These are phyloP conservation scores for Anser brachyrhynchus DNA, from an alignment of 2,113 vertebrate species.

Conservation along the genomic window DNA sequence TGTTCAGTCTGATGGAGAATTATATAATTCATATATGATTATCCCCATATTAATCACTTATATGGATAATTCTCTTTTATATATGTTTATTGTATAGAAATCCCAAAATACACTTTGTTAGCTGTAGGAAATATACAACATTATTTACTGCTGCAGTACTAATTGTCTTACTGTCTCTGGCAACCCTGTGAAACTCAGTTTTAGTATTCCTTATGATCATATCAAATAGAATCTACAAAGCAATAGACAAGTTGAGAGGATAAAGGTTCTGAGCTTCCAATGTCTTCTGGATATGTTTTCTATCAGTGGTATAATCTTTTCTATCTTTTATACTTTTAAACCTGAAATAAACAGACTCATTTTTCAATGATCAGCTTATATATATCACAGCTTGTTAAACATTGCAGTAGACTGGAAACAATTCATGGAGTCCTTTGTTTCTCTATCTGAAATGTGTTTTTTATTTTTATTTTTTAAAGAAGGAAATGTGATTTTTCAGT, in stretches of 20 bases:
- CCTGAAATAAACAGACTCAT: slow-evolving; percentile 60
- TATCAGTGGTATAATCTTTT: not conserved
- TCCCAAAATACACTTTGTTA: not conserved
- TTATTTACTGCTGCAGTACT: not conserved
- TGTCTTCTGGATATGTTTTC: not conserved
- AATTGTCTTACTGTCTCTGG: not conserved
- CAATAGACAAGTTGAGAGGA: not conserved
- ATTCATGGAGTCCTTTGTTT: too few relatives aligned
- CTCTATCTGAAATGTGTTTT: not conserved
- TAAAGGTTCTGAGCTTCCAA: not conserved
- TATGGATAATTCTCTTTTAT: not conserved
- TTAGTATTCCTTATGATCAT: not conserved
- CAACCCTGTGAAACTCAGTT: not conserved
- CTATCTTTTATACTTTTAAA: not conserved
- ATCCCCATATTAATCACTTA: not conserved
- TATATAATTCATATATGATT: not conserved
- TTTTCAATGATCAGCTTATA: slow-evolving; percentile 71
- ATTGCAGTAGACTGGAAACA: slow-evolving; percentile 72
- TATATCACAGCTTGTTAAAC: slow-evolving; percentile 69
- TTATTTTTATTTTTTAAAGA: not conserved
- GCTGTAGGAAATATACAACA: not conserved
- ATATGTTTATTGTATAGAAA: not conserved
- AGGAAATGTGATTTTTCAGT: not conserved
- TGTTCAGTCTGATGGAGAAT: not conserved
- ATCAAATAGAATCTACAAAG: slow-evolving; percentile 21